Evolutionary conservation across 2,888 invertebrate species (phyloP), one percentile per base, ranked within the genome.

Genomic region (Cotesia congregata): DNA sequence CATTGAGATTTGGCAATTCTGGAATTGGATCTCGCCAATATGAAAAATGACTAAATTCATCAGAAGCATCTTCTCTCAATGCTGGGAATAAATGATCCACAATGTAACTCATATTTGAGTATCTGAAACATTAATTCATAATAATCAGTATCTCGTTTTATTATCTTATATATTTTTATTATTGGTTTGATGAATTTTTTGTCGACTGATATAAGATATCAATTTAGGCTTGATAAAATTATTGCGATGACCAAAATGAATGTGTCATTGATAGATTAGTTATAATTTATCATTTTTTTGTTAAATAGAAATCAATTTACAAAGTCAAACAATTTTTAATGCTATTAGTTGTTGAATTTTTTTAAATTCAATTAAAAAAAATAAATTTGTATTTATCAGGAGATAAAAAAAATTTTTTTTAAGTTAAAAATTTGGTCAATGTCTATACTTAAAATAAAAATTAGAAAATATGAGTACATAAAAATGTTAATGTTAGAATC

Each of bases 11-110:
- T 64, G 85, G 87, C 79, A 93, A 83, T 79, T 92, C 91, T 1
- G 93, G 93, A 80, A 98, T 92, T 7, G 98, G 97, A 82, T 96
- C 95, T 81, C 98, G 94, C 98, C 98, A 98, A 90, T 94, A 98
- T 85, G 95, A 94, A 83, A 97, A 97, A 86, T 95, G 94, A 78
- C 96, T 96, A 91, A 94, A 98, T 88, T 93, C 93, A 81, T 93
- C 92, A 0, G 92, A 91, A 17, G 91, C 91, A 68, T 93, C 93
- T 80, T 93, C 91, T 30, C 86, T 85, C 84, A 94, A 92, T 69
- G 95, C 94, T 83, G 98, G 99, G 91, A 98, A 99, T 90, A 99
- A 93, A 90, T 98, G 97, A 91, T 99, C 98, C 81, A 97, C 98
- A 82, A 98, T 94, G 90, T 95, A 95, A 81, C 95, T 95, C 95